Evolutionary conservation across 2,113 vertebrate genomes (phyloP).

Genomic region (Mobula hypostoma): DNA sequence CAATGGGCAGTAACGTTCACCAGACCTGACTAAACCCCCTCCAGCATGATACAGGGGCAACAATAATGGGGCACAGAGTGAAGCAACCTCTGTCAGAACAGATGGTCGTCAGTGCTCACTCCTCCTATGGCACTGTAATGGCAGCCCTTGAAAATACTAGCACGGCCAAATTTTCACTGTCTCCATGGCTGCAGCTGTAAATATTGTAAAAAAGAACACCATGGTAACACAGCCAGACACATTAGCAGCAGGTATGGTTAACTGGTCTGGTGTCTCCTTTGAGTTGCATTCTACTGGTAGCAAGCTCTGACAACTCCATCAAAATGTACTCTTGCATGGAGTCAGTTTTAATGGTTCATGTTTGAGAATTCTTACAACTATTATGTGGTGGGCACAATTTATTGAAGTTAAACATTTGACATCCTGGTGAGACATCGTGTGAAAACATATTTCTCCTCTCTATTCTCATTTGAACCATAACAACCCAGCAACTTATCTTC

Average conservation of each 20-base stretch:
- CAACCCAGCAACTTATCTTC: too few relatives aligned
- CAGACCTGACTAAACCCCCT: background rate
- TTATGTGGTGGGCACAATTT: background rate
- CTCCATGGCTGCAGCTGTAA: background rate
- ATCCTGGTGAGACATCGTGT: background rate
- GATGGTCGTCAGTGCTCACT: background rate
- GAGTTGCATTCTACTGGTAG: background rate
- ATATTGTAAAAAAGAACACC: background rate
- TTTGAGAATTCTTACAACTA: background rate
- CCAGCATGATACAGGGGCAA: background rate
- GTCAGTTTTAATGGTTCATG: background rate
- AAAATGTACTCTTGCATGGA: background rate
- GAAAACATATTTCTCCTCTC: background rate
- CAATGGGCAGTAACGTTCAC: background rate
- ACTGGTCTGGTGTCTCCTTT: background rate
- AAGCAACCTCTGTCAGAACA: background rate
- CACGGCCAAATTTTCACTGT: background rate
- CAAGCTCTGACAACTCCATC: background rate
- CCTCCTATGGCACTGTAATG: background rate
- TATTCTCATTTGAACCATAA: background rate
- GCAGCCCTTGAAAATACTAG: background rate
- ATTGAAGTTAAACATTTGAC: background rate
- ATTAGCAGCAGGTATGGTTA: background rate
- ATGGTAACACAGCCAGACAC: background rate
- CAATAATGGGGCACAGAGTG: background rate